phyloP scores from a whole-genome alignment of 2,113 vertebrate genomes.

The Tychaedon coryphoeus region DNA sequence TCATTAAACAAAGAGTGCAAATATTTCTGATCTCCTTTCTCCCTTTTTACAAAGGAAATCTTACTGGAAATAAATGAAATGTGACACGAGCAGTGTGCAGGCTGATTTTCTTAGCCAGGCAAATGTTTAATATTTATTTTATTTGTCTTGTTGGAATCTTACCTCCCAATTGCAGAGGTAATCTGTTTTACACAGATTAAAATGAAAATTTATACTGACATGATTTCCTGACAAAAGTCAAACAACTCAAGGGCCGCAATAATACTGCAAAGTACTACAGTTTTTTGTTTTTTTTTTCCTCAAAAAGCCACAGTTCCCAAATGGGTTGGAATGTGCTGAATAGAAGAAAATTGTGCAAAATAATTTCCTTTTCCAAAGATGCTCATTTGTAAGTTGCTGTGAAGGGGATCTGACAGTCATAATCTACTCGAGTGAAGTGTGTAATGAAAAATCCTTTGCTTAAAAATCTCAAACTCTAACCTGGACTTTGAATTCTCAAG shows the following conservation, averaged over 20 bases:
- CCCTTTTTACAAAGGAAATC: neutral
- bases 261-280: neutral
- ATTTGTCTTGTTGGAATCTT: neutral
- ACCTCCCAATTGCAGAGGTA: neutral
- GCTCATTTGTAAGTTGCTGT: neutral
- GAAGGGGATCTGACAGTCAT: neutral
- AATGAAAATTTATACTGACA: neutral
- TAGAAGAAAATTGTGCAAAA: neutral
- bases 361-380: neutral
- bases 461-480: neutral
- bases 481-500: neutral
- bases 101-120: neutral
- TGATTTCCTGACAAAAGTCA: neutral
- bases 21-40: neutral
- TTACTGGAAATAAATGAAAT: neutral
- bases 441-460: neutral
- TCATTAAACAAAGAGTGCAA: neutral
- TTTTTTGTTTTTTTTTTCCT: neutral
- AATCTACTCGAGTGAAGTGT: neutral
- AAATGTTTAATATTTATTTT: neutral
- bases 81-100: neutral
- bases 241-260: neutral
- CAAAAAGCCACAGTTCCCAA: neutral
- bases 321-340: neutral
- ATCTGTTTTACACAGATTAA: neutral